Base-by-base conservation (phyloP, 2,888 invertebrate genomes). In the Aspidiotus destructor region DNA sequence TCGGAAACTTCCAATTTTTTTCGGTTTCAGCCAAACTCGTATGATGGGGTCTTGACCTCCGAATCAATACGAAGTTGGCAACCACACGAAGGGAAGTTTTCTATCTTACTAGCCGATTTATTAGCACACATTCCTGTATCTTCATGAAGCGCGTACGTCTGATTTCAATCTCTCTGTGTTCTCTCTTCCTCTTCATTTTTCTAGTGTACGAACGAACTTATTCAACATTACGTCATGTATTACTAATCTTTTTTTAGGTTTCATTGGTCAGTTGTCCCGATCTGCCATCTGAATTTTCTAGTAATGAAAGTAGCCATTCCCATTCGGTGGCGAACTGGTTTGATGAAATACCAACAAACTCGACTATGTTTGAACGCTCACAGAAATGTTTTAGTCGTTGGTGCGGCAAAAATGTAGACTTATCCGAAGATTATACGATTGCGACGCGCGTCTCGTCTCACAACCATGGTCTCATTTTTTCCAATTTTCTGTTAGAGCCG, bases 401-500 rank as follows among this genome's bases (percentile, higher is more conserved):
- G 64, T 79, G 79, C 74, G 88, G 89, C 0, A 84, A 86, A 73
- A 88, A 89, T 74, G 79, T 89, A 17, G 79, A 82, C 62, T 75
- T 92, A 69, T 82, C 84, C 73, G 85, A 85, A 73, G 86, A 86
- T 72, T 85, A 84, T 72, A 81, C 84, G 0, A 77, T 84, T 8
- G 89, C 88, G 0, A 81, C 81, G 3, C 80, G 90, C 9, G 79
- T 82, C 40, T 78, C 81, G 60, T 82, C 84, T 73, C 83, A 80
- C 73, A 80, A 80, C 71, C 79, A 83, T 72, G 82, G 82, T 0
- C 79, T 92, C 1, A 81, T 88, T 10, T 87, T 89, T 76, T 89
- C 89, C 74, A 84, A 88, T 0, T 81, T 83, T 1, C 84, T 86
- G 16, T 80, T 92, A 17, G 84, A 84, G 48, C 79, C 84, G 64